phyloP scores from a whole-genome alignment of 2,888 invertebrate genomes.

The Apodemia hepburni region DNA sequence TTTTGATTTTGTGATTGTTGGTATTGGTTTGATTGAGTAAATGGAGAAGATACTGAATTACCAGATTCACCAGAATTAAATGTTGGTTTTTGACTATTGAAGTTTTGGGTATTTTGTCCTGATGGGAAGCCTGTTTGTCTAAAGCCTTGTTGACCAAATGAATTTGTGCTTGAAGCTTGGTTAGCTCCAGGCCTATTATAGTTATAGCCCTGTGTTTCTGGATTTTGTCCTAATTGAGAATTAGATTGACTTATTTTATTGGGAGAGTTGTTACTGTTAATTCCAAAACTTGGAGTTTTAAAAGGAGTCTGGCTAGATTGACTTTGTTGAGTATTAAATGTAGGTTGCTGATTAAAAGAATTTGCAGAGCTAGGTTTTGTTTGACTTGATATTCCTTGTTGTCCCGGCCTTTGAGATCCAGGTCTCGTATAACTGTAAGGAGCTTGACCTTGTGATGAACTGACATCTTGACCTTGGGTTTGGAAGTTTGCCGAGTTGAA shows the following conservation, averaged over 20 bases:
- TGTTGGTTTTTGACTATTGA: background rate
- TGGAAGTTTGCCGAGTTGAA: slow-evolving; percentile 18
- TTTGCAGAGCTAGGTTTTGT: background rate
- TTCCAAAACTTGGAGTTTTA: background rate
- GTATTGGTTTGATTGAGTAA: background rate
- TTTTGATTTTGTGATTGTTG: background rate
- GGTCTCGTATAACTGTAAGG: slow-evolving; percentile 6
- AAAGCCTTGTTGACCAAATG: background rate
- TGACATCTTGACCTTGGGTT: slow-evolving; percentile 28
- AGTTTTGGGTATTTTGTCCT: background rate
- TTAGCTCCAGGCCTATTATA: background rate
- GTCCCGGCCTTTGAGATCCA: background rate
- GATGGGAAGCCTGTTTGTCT: background rate
- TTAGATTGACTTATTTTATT: background rate
- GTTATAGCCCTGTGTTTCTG: background rate
- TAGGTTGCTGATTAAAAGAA: slow-evolving; percentile 2
- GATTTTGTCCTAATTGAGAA: background rate
- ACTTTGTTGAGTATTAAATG: slow-evolving; percentile 10
- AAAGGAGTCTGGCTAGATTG: slow-evolving; percentile 4
- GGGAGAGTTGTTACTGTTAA: background rate
- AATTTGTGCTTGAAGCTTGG: background rate
- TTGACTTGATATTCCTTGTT: slow-evolving; percentile 6
- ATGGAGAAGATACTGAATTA: background rate
- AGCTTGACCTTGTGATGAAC: slow-evolving; percentile 17
- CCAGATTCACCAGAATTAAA: background rate